These are phyloP conservation scores for Oedothorax gibbosus DNA, from an alignment of 1,140 invertebrate genomes.

Conservation along the genomic window DNA sequence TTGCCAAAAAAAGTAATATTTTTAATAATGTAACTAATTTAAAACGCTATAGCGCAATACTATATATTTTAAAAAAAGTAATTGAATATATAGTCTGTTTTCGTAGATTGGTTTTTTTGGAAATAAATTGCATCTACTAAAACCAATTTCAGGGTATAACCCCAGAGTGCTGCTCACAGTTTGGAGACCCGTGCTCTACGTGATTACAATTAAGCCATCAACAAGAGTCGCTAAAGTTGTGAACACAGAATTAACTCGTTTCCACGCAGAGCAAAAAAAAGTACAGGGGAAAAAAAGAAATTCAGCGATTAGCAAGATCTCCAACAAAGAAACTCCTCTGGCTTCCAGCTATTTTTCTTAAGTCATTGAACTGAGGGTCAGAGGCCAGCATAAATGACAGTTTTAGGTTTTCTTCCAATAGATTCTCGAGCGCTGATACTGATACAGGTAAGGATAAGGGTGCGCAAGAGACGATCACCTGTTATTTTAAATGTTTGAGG, in stretches of 20 bases:
- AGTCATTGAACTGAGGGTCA: slow-evolving; percentile 42
- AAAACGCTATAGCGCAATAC: no score
- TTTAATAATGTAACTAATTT: no score
- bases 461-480: no score
- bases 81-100: no score
- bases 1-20: no score
- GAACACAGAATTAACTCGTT: not conserved
- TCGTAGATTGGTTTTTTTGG: no score
- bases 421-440: slow-evolving; percentile 1
- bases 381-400: slow-evolving; percentile 27
- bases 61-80: no score
- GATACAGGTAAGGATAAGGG: not conserved
- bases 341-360: slow-evolving; percentile 6
- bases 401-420: slow-evolving; percentile 5
- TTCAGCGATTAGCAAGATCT: slow-evolving; percentile 13
- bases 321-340: slow-evolving; percentile 29
- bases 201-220: slow-evolving; percentile 35
- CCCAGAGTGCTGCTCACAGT: no score
- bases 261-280: not conserved
- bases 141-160: no score
- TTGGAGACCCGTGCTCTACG: not conserved
- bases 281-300: not conserved
- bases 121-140: no score
- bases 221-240: slow-evolving; percentile 1
- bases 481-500: no score